Evolutionary conservation across 2,113 vertebrate genomes (phyloP), one percentile per base, ranked within the genome.

Genomic region (Forbesichthys agassizii): DNA sequence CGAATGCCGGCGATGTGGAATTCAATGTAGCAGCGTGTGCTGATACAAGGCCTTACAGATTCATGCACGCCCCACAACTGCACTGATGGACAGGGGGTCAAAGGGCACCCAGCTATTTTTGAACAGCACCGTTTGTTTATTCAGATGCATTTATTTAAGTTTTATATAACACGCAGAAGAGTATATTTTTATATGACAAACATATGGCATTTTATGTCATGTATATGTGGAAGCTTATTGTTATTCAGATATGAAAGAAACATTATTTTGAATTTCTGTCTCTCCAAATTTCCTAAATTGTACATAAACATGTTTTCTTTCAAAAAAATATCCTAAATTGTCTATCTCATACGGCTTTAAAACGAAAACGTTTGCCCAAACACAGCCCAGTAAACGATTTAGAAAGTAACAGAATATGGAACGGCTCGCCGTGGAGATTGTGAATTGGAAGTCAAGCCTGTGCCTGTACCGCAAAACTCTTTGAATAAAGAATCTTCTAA

Each of bases 181-280:
- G 82, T 92, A 89, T 91, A 90, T 93, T 92, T 92, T 93, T 92
- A 86, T 92, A 93, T 90, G 83, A 86, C 85, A 83, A 88, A 89
- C 73, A 71, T 67, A 80, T 92, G 90, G 91, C 90, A 92, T 91
- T 93, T 93, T 92, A 92, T 86, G 88, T 92, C 88, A 91, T 91
- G 89, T 89, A 88, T 84, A 88, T 82, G 79, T 82, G 80, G 69
- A 78, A 75, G 82, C 62, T 83, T 79, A 79, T 86, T 71, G 53
- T 69, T 81, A 80, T 83, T 80, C 42, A 77, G 77, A 84, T 85
- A 88, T 85, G 58, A 85, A 63, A 79, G 78, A 48, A 74, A 75
- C 79, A 71, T 88, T 88, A 88, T 88, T 88, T 78, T 75, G 74
- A 84, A 71, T 84, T 71, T 86, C 27, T 87, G 83, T 82, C 61